Conservation (phyloP, 1,140 invertebrate species). For the Habropoda laboriosa region DNA sequence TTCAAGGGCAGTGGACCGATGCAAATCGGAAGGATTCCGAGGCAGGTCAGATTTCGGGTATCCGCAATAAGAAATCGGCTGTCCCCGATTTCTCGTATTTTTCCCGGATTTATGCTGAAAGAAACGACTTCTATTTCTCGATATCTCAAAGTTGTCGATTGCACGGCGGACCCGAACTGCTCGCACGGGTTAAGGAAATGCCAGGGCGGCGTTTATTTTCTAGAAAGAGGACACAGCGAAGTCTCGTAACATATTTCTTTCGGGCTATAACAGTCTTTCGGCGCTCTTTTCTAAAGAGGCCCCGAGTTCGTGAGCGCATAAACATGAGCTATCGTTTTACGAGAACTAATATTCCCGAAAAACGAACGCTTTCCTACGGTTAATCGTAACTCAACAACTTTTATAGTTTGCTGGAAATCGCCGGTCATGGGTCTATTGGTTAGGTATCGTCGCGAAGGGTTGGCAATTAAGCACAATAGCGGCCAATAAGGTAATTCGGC, state of each 20-base stretch:
- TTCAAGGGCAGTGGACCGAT: slow-evolving; percentile 61
- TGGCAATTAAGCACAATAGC: neutral
- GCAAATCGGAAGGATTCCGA: slow-evolving; percentile 62
- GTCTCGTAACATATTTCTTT: slow-evolving; percentile 50
- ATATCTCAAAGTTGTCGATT: neutral
- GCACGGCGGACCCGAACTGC: neutral
- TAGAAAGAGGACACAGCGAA: neutral
- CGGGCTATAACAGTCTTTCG: slow-evolving; percentile 45
- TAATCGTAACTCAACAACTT: slow-evolving; percentile 60
- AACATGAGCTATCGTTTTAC: slow-evolving; percentile 48
- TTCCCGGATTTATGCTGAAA: neutral
- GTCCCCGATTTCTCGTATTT: neutral
- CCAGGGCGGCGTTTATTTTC: slow-evolving; percentile 2
- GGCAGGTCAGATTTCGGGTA: slow-evolving; percentile 30
- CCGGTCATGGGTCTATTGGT: neutral
- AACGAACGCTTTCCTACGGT: slow-evolving; percentile 28
- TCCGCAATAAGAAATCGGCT: slow-evolving; percentile 40
- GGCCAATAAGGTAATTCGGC: neutral
- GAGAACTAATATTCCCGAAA: slow-evolving; percentile 39
- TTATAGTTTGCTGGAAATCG: slow-evolving; percentile 66
- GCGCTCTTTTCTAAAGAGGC: slow-evolving; percentile 46
- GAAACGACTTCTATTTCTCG: neutral
- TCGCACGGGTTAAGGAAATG: slow-evolving; percentile 1
- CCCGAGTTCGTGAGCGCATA: slow-evolving; percentile 17
- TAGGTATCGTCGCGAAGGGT: neutral